phyloP scores from a whole-genome alignment of 2,797 vertebrate species.

The Lacerta bilineata region DNA sequence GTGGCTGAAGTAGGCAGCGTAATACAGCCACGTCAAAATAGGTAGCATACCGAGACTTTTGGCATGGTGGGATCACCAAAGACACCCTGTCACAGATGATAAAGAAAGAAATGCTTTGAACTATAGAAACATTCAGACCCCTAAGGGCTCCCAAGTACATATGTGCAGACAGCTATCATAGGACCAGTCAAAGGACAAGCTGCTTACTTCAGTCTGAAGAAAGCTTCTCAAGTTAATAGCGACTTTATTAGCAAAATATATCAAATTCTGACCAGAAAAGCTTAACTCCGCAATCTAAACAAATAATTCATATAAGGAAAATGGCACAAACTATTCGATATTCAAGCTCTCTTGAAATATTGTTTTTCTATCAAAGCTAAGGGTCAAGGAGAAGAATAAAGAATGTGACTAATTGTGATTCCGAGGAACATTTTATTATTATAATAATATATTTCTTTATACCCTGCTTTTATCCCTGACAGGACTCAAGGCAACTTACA shows the following conservation, averaged over 20 bases:
- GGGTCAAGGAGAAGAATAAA: too few relatives aligned
- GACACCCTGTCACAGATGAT: constrained; percentile 72
- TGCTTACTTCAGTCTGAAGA: background rate
- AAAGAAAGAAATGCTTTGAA: background rate
- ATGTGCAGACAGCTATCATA: background rate
- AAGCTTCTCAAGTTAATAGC: background rate
- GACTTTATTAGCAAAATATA: background rate
- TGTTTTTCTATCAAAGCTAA: background rate
- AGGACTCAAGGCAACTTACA: too few relatives aligned
- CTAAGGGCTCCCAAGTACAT: background rate
- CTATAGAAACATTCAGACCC: background rate
- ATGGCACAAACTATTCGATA: background rate
- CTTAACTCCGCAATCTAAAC: background rate
- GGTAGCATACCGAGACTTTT: constrained; percentile 93
- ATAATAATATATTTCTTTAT: too few relatives aligned
- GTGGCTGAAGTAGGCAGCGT: constrained; percentile 95
- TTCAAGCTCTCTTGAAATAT: background rate
- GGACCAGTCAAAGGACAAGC: background rate
- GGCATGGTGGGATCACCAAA: constrained; percentile 85
- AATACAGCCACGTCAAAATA: constrained; percentile 98
- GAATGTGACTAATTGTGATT: background rate
- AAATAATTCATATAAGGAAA: background rate
- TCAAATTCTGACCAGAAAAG: background rate
- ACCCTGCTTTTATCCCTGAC: too few relatives aligned
- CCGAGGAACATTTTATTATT: background rate